Conservation (phyloP, 2,888 invertebrate genomes). For the Myathropa florea region DNA sequence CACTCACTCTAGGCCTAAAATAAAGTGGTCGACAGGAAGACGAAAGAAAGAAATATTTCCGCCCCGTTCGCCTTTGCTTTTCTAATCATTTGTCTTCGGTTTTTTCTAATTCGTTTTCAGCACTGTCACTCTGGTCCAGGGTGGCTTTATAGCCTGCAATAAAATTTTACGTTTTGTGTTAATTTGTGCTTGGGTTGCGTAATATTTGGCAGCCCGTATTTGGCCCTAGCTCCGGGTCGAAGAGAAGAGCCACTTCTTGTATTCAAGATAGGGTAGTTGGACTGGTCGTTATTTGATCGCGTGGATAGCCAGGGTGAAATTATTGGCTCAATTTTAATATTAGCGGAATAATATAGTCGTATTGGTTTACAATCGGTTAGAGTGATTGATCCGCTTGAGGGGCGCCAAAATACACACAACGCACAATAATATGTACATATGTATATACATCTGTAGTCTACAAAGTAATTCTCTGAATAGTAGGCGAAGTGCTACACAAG, state of each 20-base stretch:
- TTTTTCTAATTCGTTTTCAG: slow-evolving; percentile 37
- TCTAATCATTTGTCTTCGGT: slow-evolving; percentile 62
- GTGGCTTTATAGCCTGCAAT: slow-evolving; percentile 63
- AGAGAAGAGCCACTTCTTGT: neutral
- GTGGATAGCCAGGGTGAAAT: slow-evolving; percentile 9
- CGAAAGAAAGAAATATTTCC: slow-evolving; percentile 40
- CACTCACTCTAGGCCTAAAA: slow-evolving; percentile 37
- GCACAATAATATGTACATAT: neutral
- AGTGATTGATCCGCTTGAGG: neutral
- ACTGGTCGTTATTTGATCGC: slow-evolving; percentile 40
- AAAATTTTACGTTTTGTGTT: slow-evolving; percentile 67
- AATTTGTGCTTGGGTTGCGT: slow-evolving; percentile 64
- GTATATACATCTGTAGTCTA: no score
- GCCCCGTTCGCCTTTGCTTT: slow-evolving; percentile 58
- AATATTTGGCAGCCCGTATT: slow-evolving; percentile 25
- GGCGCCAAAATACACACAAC: neutral
- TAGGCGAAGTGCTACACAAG: no score
- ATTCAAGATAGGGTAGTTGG: slow-evolving; percentile 9
- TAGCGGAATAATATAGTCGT: neutral
- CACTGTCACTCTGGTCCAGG: slow-evolving; percentile 46
- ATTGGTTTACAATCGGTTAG: neutral
- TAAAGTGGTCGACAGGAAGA: slow-evolving; percentile 46
- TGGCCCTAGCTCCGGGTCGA: neutral
- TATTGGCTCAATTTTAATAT: slow-evolving; percentile 26
- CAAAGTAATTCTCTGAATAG: no score